Percentiles rank a stretch among this genome's conserved stretches.
Evolutionary conservation across 2,797 vertebrate species (phyloP).

Genomic region (Brachymystax lenok): DNA sequence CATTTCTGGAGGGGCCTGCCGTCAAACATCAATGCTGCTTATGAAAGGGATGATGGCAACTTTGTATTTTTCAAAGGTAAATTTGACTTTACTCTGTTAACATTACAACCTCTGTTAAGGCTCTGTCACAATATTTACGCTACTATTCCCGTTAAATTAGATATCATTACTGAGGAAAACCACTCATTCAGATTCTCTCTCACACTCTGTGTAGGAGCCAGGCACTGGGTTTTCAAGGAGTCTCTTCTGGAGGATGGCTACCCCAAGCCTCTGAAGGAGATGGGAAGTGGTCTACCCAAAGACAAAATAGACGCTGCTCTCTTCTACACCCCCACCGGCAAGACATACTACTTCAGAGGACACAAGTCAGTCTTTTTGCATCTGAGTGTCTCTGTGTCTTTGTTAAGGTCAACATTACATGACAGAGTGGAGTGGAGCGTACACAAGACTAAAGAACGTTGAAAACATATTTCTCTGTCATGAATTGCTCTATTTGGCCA

Average conservation of each 20-base stretch:
- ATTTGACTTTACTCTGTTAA: neutral
- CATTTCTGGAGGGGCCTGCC: slow-evolving; percentile 91
- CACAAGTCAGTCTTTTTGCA: slow-evolving; percentile 78
- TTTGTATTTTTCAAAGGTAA: slow-evolving; percentile 93
- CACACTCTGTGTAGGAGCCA: slow-evolving; percentile 75
- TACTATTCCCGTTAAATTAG: neutral
- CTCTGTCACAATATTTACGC: neutral
- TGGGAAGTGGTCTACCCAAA: slow-evolving; percentile 85
- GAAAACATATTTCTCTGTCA: neutral
- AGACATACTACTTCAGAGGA: slow-evolving; percentile 89
- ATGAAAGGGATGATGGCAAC: slow-evolving; percentile 89
- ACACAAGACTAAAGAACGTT: neutral
- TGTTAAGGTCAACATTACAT: slow-evolving; percentile 5
- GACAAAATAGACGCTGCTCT: slow-evolving; percentile 88
- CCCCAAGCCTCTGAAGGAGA: slow-evolving; percentile 81
- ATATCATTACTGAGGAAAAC: neutral
- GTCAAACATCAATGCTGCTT: slow-evolving; percentile 81
- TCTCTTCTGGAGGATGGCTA: slow-evolving; percentile 81
- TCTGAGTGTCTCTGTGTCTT: slow-evolving; percentile 19
- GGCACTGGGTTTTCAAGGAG: slow-evolving; percentile 89
- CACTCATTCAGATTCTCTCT: neutral
- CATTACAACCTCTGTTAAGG: neutral
- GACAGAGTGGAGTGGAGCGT: slow-evolving; percentile 4
- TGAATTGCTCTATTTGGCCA: neutral
- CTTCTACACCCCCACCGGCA: slow-evolving; percentile 85